Base-by-base conservation (phyloP, 2,888 invertebrate species). In the Ferdinandea cuprea region DNA sequence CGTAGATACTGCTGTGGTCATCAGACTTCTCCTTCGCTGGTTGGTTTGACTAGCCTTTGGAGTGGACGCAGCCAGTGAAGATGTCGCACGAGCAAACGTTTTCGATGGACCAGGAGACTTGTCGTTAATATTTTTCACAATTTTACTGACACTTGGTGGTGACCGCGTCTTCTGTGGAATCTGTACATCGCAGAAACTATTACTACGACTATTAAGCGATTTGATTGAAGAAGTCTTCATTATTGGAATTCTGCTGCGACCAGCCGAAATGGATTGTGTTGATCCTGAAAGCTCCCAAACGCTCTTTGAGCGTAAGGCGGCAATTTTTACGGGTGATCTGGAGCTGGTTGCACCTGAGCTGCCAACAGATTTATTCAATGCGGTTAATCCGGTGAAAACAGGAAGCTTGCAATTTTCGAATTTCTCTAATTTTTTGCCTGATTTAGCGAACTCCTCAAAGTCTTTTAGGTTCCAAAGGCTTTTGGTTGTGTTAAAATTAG, bases 231-330 rank as follows among this genome's bases (percentile, higher is more conserved):
- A 86, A 11, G 87, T 85, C 80, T 89, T 90, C 13, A 89, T 87
- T 15, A 93, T 92, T 88, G 93, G 93, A 90, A 93, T 93, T 91
- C 93, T 93, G 88, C 93, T 93, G 56, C 92, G 92, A 28, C 56
- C 63, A 91, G 93, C 93, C 86, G 92, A 92, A 90, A 92, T 90
- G 69, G 93, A 91, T 89, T 92, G 92, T 86, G 92, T 91, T 89
- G 92, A 84, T 46, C 61, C 83, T 58, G 87, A 88, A 1, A 92
- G 88, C 88, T 92, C 92, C 89, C 91, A 91, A 85, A 91, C 88
- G 3, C 89, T 90, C 72, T 87, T 90, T 40, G 89, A 89, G 21
- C 87, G 63, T 50, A 80, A n/a, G 3, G 56, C 17, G 37, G 58
- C 11, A 3, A 50, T 35, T 37, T 85, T 48, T 71, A 84, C 32